Base-by-base conservation (phyloP, 1,140 invertebrate species). In the Chlorops oryzae region DNA sequence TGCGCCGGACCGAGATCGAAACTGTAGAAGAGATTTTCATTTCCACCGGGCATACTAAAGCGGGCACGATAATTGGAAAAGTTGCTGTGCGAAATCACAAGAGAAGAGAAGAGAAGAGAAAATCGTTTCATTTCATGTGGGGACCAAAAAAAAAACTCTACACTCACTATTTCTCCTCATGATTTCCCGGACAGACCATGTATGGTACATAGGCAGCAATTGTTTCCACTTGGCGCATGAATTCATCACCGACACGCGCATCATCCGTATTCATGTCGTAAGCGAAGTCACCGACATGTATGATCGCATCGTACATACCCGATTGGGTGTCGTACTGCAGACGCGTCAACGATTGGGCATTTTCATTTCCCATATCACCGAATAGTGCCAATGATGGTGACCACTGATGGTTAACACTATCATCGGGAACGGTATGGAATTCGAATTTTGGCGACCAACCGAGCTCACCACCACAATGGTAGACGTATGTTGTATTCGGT, bases 201-300 rank as follows among this genome's bases (percentile, higher is more conserved):
- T 96, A 96, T 1, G 92, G 92, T 50, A 94, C 73, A 72, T 87
- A 84, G 20, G 88, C 88, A 28, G 93, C 90, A 35, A 95, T 76
- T 5, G 85, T 80, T 75, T 96, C 82, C 51, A 96, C 88, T 76
- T 91, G 87, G 18, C 82, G 78, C 90, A 96, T 93, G 73, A 94
- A 96, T 69, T 87, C 81, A 77, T 96, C 91, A 0, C 92, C 92
- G 46, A 90, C 81, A 37, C 74, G 72, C 0, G 83, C 90, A 68
- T 92, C 75, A 34, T 90, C 72, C 0, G 81, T 77, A 73, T 93
- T 77, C 88, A 98, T 90, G 71, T 98, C 89, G 75, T 98, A 98
- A 1, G 94, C 95, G 78, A 98, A 91, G 78, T 96, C 92, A 2
- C 93, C 94, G 54, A 96, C 88, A 77, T 98, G 94, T 42, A 97